Evolutionary conservation across 2,113 vertebrate genomes (phyloP), one percentile per base, ranked within the genome.

Genomic region (Meleagris gallopavo): DNA sequence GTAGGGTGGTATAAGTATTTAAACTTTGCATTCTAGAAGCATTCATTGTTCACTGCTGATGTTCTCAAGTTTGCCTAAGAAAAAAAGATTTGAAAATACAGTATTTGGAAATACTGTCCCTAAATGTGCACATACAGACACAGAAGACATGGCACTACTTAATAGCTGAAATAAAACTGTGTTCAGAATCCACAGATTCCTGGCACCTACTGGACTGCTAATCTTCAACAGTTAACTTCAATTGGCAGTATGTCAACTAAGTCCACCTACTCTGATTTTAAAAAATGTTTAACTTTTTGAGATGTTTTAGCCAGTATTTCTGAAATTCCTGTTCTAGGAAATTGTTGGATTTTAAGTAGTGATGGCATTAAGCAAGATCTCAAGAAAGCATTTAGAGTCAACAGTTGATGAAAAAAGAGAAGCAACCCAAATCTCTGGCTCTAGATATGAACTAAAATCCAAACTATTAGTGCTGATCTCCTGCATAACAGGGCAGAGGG

Each of bases 281-380:
- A 90, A 29, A 92, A 92, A 57, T 58, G 58, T 76, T 92, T 76
- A 50, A 78, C 75, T 90, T 93, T 74, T 87, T 93, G 92, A 83
- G 84, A 82, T 70, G 41, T 85, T 94, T 94, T 58, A 93, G 89
- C 62, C 65, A 65, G 36, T 85, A 57, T 87, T 91, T 75, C 32
- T 93, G 72, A 87, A 92, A 89, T 82, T 73, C 62, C 54, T 86
- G 5, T 55, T 76, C 41, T 77, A 71, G 84, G 81, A 93, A 76
- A 34, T 77, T 30, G 30, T 48, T 60, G 14, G 36, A 41, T 73
- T 86, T 94, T 34, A 29, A 66, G 85, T 45, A 95, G 55, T 2
- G 1, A 72, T 45, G 48, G 58, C 77, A 29, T 36, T 38, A 36
- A 89, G 40, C 16, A 54, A 85, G 41, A 62, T 58, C 66, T 85